Percentiles rank a stretch among this genome's conserved stretches.
Evolutionary conservation across 2,797 vertebrate genomes (phyloP).

Genomic region (Rhabdophis nuchalis): DNA sequence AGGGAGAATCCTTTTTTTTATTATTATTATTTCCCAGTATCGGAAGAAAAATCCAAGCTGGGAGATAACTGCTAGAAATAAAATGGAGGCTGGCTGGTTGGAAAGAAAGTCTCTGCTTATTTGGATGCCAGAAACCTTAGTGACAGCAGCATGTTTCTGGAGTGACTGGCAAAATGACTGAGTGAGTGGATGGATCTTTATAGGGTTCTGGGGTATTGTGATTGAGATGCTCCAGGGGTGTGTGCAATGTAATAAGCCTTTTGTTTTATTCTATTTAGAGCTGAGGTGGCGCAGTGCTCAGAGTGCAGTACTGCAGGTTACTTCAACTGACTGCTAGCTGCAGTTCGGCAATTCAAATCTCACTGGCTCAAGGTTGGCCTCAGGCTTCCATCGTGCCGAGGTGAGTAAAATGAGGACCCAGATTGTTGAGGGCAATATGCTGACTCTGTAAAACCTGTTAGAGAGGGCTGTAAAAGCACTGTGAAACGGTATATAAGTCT

Average conservation of each 20-base stretch:
- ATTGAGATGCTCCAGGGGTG: background rate
- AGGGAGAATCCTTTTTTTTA: background rate
- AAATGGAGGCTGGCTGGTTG: background rate
- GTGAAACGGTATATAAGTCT: no score
- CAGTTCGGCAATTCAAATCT: no score
- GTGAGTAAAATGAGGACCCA: no score
- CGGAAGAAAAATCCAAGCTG: background rate
- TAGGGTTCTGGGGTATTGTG: background rate
- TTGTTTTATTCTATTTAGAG: background rate
- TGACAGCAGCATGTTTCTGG: background rate
- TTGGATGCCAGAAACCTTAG: background rate
- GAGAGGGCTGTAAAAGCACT: no score
- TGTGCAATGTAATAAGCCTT: background rate
- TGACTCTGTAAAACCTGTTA: no score
- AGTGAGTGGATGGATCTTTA: no score
- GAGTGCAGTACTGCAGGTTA: no score
- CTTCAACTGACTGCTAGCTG: no score
- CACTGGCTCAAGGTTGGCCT: no score
- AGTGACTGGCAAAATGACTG: background rate
- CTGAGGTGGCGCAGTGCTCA: no score
- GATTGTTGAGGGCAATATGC: no score
- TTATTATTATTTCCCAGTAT: background rate
- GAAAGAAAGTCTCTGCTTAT: background rate
- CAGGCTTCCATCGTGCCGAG: no score
- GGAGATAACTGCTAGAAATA: background rate